Conservation (phyloP, 2,797 vertebrate species). For the Loris lydekkerianus region DNA sequence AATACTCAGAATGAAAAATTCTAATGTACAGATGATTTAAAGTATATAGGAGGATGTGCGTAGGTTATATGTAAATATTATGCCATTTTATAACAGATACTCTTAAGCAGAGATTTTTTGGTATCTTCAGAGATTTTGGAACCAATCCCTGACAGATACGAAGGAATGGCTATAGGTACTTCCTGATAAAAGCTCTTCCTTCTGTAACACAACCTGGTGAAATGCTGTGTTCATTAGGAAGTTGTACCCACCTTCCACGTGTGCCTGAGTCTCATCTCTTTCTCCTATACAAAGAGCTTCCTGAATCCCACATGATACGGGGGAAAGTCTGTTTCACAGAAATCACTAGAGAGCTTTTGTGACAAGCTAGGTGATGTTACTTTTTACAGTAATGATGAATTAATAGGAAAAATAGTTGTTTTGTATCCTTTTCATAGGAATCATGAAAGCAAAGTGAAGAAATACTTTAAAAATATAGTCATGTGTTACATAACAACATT, state of each 20-base stretch:
- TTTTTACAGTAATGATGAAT: neutral
- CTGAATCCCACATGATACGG: neutral
- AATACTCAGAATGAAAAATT: neutral
- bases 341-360: neutral
- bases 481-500: neutral
- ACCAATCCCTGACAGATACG: neutral
- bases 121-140: neutral
- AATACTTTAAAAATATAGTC: neutral
- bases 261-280: neutral
- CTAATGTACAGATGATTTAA: neutral
- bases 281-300: neutral
- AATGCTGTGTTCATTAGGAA: neutral
- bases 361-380: neutral
- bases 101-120: neutral
- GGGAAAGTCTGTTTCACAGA: neutral
- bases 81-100: neutral
- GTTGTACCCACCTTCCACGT: too few species aligned
- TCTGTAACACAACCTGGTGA: neutral
- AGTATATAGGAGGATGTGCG: neutral
- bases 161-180: neutral
- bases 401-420: neutral
- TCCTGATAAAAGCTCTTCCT: neutral
- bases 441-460: neutral
- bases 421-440: neutral
- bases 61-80: neutral